Conservation (phyloP, 2,797 vertebrate species). For the Esox lucius region DNA sequence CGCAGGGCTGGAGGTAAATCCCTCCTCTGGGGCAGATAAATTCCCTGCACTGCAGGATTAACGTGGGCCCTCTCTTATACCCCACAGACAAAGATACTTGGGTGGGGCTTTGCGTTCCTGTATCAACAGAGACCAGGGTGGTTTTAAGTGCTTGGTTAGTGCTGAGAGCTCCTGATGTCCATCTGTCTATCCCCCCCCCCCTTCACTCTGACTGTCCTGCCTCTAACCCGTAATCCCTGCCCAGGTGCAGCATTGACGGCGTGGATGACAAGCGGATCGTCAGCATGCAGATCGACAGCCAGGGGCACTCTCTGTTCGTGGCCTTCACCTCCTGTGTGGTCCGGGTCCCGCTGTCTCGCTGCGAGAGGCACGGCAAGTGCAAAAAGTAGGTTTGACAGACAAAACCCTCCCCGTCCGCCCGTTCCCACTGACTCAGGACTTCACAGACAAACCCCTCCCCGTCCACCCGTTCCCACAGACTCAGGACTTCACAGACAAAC, state of each 20-base stretch:
- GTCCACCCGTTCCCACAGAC: no score
- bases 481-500: no score
- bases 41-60: constrained; percentile 2
- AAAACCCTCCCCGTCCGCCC: background rate
- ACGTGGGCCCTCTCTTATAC: background rate
- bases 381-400: constrained; percentile 83
- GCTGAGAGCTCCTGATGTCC: constrained; percentile 67
- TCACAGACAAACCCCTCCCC: no score
- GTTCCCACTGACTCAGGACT: no score
- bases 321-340: constrained; percentile 96
- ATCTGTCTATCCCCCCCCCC: constrained; percentile 53
- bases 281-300: constrained; percentile 91
- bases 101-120: background rate
- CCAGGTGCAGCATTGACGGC: constrained; percentile 84
- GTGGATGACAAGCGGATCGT: constrained; percentile 92
- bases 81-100: background rate
- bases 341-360: constrained; percentile 90
- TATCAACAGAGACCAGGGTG: background rate
- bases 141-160: constrained; percentile 59
- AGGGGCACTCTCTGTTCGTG: constrained; percentile 83
- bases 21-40: constrained; percentile 5
- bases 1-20: constrained; percentile 65
- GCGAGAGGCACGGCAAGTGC: constrained; percentile 89
- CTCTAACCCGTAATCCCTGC: constrained; percentile 18
- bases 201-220: constrained; percentile 7